phyloP scores from a whole-genome alignment of 1,140 invertebrate genomes.

The Diachasmimorpha longicaudata region DNA sequence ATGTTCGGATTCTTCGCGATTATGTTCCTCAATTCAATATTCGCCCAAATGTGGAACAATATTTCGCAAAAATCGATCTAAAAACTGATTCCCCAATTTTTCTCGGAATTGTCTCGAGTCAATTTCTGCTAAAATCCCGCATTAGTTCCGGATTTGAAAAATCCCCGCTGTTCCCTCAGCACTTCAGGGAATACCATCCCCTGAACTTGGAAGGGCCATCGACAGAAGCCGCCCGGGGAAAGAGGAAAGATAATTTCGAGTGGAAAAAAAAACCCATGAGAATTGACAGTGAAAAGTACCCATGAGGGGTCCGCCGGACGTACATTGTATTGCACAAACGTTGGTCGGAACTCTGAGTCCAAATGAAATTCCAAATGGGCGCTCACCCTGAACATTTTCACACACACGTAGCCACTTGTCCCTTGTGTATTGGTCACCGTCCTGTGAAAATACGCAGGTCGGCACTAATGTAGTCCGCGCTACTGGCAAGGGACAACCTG shows the following conservation, averaged over 20 bases:
- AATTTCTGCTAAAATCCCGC: too few species aligned
- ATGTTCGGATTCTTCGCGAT: too few species aligned
- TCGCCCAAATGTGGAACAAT: too few species aligned
- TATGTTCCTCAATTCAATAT: too few species aligned
- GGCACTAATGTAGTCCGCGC: constrained; percentile 29
- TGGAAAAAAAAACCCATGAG: constrained; percentile 15
- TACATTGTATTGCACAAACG: constrained; percentile 29
- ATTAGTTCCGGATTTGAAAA: too few species aligned
- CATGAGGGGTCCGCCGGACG: constrained; percentile 27
- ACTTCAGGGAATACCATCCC: too few species aligned
- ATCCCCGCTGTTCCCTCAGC: too few species aligned
- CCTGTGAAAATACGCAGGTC: constrained; percentile 11
- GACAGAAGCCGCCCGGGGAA: not conserved
- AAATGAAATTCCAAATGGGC: constrained; percentile 52
- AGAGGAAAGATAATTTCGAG: not conserved
- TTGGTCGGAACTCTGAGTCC: constrained; percentile 28
- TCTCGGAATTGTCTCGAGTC: too few species aligned
- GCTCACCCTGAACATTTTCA: constrained; percentile 57
- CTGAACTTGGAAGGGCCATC: too few species aligned
- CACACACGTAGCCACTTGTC: not conserved
- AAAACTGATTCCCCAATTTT: too few species aligned
- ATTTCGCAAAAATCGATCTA: too few species aligned
- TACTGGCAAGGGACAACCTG: constrained; percentile 26
- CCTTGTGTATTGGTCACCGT: not conserved
- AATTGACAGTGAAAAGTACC: not conserved